phyloP scores from a whole-genome alignment of 2,888 invertebrate genomes.

The Sphaeridia pumilis region DNA sequence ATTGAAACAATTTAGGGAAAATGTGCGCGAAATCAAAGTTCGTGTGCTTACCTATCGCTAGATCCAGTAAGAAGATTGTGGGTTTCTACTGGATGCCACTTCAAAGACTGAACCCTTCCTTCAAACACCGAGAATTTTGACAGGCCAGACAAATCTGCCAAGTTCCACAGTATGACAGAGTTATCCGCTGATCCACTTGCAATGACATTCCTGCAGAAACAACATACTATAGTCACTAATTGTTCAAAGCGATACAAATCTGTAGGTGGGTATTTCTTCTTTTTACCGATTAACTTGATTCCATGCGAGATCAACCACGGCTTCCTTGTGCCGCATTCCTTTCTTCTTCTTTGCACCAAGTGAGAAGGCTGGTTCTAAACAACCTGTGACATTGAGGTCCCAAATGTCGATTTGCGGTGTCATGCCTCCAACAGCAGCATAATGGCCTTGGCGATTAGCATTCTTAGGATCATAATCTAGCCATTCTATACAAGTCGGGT shows the following conservation, averaged over 20 bases:
- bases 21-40: neutral
- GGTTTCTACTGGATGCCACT: slow-evolving; percentile 72
- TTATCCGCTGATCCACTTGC: slow-evolving; percentile 89
- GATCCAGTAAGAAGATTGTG: slow-evolving; percentile 71
- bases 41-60: slow-evolving; percentile 53
- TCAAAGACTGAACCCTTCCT: slow-evolving; percentile 72
- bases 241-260: no score
- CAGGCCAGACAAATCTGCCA: slow-evolving; percentile 65
- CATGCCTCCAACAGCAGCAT: slow-evolving; percentile 88
- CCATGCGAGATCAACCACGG: slow-evolving; percentile 86
- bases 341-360: slow-evolving; percentile 61
- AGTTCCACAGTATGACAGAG: slow-evolving; percentile 81
- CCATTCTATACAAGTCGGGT: slow-evolving; percentile 88
- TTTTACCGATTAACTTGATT: slow-evolving; percentile 57
- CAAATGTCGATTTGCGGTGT: slow-evolving; percentile 87
- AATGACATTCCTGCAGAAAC: slow-evolving; percentile 58
- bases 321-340: slow-evolving; percentile 65
- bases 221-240: neutral
- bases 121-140: slow-evolving; percentile 60
- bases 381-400: slow-evolving; percentile 89
- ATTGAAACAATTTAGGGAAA: neutral
- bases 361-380: slow-evolving; percentile 73
- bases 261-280: no score
- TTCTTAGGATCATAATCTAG: slow-evolving; percentile 71
- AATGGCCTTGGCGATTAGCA: slow-evolving; percentile 56